These are phyloP conservation scores for Encarsia formosa DNA, from an alignment of 2,888 invertebrate genomes.

Conservation along the genomic window DNA sequence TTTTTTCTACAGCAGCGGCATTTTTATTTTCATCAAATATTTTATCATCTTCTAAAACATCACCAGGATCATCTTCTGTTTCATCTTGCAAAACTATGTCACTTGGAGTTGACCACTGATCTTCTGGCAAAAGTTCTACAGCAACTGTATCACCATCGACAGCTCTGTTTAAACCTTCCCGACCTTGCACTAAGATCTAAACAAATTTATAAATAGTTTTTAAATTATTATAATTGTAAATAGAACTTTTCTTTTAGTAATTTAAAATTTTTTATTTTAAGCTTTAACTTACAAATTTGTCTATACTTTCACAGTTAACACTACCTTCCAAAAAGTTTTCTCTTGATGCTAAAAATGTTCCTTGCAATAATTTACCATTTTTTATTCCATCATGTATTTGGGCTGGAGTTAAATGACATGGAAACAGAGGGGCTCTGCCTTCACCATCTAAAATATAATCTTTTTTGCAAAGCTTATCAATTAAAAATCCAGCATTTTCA, in stretches of 20 bases:
- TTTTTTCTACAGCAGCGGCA: conserved; percentile 34
- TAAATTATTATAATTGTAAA: neutral
- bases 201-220: neutral
- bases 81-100: conserved; percentile 78
- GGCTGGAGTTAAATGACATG: conserved; percentile 75
- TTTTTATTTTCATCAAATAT: conserved; percentile 40
- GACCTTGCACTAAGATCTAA: conserved; percentile 70
- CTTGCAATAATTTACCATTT: conserved; percentile 71
- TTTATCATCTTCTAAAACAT: conserved; percentile 62
- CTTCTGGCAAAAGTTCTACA: conserved; percentile 80
- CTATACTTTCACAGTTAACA: conserved; percentile 74
- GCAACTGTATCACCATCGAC: conserved; percentile 94
- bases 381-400: conserved; percentile 79
- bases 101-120: conserved; percentile 87
- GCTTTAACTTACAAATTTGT: conserved; percentile 66
- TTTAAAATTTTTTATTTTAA: neutral
- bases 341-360: conserved; percentile 78
- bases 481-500: conserved; percentile 62
- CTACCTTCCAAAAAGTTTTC: conserved; percentile 93
- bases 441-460: conserved; percentile 59
- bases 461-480: conserved; percentile 76
- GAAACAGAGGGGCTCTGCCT: conserved; percentile 67
- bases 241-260: conserved; percentile 12
- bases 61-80: conserved; percentile 64
- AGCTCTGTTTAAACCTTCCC: conserved; percentile 82